phyloP scores from a whole-genome alignment of 2,888 invertebrate genomes.

The Globia sparganii region DNA sequence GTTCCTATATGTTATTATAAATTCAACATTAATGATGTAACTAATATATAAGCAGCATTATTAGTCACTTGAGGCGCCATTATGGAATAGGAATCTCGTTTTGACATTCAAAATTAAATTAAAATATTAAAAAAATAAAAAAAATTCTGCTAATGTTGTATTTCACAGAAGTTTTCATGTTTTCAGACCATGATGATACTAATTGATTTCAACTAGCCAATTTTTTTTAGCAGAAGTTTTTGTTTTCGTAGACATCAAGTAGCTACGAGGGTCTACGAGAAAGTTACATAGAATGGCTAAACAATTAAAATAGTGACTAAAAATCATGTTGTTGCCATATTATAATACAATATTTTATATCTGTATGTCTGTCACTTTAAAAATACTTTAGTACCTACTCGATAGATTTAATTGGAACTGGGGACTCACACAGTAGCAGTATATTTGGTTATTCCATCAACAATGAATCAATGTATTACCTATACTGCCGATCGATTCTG shows the following conservation, averaged over 20 bases:
- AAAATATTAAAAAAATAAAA: not conserved
- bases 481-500: too few species aligned
- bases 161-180: not conserved
- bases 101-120: not conserved
- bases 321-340: not conserved
- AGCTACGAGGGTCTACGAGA: not conserved
- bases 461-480: not conserved
- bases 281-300: not conserved
- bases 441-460: too few species aligned
- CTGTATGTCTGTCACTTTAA: not conserved
- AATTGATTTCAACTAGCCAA: not conserved
- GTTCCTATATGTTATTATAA: too few species aligned
- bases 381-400: not conserved
- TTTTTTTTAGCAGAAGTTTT: not conserved
- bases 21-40: too few species aligned
- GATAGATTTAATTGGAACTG: not conserved
- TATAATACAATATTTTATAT: not conserved
- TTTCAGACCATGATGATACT: not conserved
- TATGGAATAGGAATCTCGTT: not conserved
- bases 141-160: not conserved
- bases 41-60: too few species aligned
- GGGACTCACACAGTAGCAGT: not conserved
- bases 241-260: not conserved
- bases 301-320: not conserved
- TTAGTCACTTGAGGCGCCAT: not conserved